Evolutionary conservation across 2,797 vertebrate species (phyloP), one percentile per base, ranked within the genome.

Genomic region (Eospalax fontanierii): DNA sequence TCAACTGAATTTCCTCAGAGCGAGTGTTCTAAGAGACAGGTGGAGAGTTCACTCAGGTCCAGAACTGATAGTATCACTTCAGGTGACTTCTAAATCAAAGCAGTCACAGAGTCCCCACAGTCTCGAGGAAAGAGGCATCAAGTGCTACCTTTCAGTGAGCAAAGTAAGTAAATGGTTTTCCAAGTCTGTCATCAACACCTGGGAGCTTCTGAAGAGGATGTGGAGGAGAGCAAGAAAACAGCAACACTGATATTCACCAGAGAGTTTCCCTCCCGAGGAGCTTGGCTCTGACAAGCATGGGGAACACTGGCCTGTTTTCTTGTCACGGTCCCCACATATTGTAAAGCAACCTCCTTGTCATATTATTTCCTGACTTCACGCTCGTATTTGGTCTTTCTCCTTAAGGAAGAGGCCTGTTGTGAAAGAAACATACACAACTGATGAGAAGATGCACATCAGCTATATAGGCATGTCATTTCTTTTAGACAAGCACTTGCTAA

Each of bases 311-410:
- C 3, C 18, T 80, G n/a, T 12, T 74, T 90, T 28, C 30, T 74
- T 89, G 24, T 75, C 80, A 21, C 14, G 21, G 59, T 65, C 18
- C 24, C 30, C 24, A 38, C 43, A 38, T 19, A 89, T 74, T 66
- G 65, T 1, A 43, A 75, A 12, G 6, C 26, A 84, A 33, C 9
- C 61, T n/a, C n/a, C n/a, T n/a, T 75, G 35, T 54, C 43, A 75
- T 91, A 79, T 68, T 4, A 7, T 68, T 57, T 80, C 30, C 38
- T 82, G 57, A 35, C 33, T 59, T 33, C 24, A 7, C 65, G 10
- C 43, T 94, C 59, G 75, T 57, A 50, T 89, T 91, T 93, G 35
- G 16, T 92, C 33, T 11, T 87, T 95, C 35, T 76, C 24, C 81
- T 50, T 87, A 76, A 80, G 61, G 54, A 73, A 94, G 35, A 75